These are phyloP conservation scores for Trichomycterus rosablanca DNA, from an alignment of 2,113 vertebrate genomes.

Conservation along the genomic window DNA sequence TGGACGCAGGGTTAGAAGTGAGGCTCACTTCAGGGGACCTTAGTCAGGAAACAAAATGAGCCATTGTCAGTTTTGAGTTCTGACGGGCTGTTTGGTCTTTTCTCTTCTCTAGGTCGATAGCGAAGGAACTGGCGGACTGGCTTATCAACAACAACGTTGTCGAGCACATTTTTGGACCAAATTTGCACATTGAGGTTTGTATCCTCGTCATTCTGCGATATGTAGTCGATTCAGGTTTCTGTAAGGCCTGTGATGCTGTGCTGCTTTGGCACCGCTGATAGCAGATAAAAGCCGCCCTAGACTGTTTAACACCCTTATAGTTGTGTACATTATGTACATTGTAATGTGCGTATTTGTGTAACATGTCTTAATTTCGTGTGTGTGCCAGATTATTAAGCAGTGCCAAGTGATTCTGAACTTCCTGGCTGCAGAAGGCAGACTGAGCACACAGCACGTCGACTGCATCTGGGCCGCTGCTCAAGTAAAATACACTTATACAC, in stretches of 20 bases:
- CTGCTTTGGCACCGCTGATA: too few relatives aligned
- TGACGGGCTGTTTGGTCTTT: too few relatives aligned
- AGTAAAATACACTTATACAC: slow-evolving; percentile 62
- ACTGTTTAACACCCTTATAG: not conserved
- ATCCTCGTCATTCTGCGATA: not conserved
- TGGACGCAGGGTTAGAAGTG: too few relatives aligned
- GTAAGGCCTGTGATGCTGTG: not conserved
- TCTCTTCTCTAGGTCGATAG: slow-evolving; percentile 90
- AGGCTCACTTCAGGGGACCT: too few relatives aligned
- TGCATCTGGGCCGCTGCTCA: slow-evolving; percentile 99
- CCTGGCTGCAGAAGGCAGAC: slow-evolving; percentile 91
- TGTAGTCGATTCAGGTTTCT: too few relatives aligned
- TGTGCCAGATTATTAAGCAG: slow-evolving; percentile 94
- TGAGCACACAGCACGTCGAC: slow-evolving; percentile 97
- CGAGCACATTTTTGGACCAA: slow-evolving; percentile 99
- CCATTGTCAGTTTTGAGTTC: too few relatives aligned
- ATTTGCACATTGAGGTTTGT: slow-evolving; percentile 98
- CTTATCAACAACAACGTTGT: slow-evolving; percentile 97
- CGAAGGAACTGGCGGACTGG: slow-evolving; percentile 98
- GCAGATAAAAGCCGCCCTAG: too few relatives aligned
- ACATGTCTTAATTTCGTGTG: not conserved
- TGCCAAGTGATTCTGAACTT: slow-evolving; percentile 99
- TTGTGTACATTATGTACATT: not conserved
- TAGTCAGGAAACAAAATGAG: too few relatives aligned
- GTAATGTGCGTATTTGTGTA: not conserved